Evolutionary conservation across 1,140 invertebrate species (phyloP).

Genomic region (Drosophila sturtevanti): DNA sequence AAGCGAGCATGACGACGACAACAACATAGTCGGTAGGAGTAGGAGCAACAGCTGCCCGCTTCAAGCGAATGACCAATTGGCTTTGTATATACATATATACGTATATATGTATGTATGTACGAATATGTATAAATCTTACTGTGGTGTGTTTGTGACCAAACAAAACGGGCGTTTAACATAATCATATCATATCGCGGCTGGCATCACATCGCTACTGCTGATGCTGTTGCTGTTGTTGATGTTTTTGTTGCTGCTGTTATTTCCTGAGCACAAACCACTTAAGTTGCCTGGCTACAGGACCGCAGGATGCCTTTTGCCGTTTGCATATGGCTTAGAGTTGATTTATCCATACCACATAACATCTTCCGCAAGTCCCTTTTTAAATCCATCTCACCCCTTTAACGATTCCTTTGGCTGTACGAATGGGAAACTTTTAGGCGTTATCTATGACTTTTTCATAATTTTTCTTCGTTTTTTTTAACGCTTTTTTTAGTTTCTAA

Average conservation of each 20-base stretch:
- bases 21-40: slow-evolving; percentile 19
- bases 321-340: slow-evolving; percentile 63
- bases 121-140: too few relatives aligned
- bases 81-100: slow-evolving; percentile 11
- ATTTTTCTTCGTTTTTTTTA: slow-evolving; percentile 58
- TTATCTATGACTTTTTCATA: slow-evolving; percentile 69
- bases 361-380: background rate
- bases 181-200: slow-evolving; percentile 77
- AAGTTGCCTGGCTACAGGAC: slow-evolving; percentile 59
- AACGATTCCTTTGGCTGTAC: slow-evolving; percentile 47
- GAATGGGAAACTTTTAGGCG: slow-evolving; percentile 69
- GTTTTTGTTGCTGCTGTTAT: slow-evolving; percentile 35
- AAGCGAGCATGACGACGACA: slow-evolving; percentile 72
- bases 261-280: slow-evolving; percentile 63
- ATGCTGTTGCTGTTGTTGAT: slow-evolving; percentile 9
- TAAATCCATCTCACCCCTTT: background rate
- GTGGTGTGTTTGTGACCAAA: slow-evolving; percentile 64
- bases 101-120: slow-evolving; percentile 23
- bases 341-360: background rate
- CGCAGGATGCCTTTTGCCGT: slow-evolving; percentile 66
- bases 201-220: slow-evolving; percentile 68
- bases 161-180: slow-evolving; percentile 80
- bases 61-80: slow-evolving; percentile 60
- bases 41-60: slow-evolving; percentile 54
- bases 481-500: slow-evolving; percentile 54